A percentile compares a stretch with the other conserved stretches of the same genome.
Conservation (phyloP, 2,797 vertebrate genomes). For the Pantherophis alleghaniensis region DNA sequence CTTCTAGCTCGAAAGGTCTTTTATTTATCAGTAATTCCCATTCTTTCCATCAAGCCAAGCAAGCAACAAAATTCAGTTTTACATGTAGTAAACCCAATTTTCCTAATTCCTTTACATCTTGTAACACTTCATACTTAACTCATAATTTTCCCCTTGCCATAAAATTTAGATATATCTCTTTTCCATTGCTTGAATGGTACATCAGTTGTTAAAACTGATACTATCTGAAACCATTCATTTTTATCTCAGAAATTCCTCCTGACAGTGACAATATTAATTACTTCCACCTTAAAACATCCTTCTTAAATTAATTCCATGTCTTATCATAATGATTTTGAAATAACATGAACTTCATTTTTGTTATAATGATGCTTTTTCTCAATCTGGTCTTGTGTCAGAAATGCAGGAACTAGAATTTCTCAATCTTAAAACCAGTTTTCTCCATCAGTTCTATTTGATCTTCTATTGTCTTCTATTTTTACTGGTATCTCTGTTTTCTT, state of each 20-base stretch:
- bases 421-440: neutral
- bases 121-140: neutral
- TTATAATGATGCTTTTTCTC: neutral
- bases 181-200: neutral
- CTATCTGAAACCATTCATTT: neutral
- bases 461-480: neutral
- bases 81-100: neutral
- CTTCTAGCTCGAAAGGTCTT: neutral
- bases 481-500: neutral
- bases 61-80: neutral
- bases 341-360: neutral
- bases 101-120: neutral
- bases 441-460: neutral
- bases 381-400: neutral
- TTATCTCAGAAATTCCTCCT: neutral
- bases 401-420: neutral
- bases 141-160: neutral
- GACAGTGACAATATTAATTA: neutral
- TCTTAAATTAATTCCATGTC: neutral
- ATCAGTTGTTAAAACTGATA: neutral
- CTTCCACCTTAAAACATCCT: neutral
- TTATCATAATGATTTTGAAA: neutral
- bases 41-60: neutral
- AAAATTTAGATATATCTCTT: neutral
- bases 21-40: neutral